Base-by-base conservation (phyloP, 2,888 invertebrate species). In the Latrodectus hesperus region DNA sequence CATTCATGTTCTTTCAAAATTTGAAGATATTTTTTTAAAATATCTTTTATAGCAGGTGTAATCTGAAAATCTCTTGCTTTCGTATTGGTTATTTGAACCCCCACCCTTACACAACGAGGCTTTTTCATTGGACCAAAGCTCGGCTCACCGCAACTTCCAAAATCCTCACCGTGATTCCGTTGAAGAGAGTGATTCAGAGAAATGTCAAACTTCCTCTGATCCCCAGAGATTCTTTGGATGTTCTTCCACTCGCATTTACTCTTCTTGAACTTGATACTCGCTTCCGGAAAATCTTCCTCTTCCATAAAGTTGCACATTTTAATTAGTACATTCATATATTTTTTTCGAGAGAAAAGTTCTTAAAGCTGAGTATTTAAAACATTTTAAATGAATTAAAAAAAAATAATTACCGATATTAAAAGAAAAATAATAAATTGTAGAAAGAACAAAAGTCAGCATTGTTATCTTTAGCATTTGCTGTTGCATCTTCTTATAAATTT, bases 121-220 rank as follows among this genome's bases (percentile, higher is more conserved):
- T 26, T 77, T 77, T 68, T 81, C 81, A 87, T 87, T 87, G 86
- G 86, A 71, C 81, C 55, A 14, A 55, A 72, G 55, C 52, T 60
- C n/a, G 9, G 38, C 76, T 64, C 55, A 12, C 53, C n/a, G 49
- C 81, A 72, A 67, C 76, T 72, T 70, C 74, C 74, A 73, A 76
- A 81, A 81, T 73, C 81, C 76, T 77, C 86, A 65, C 73, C 49
- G 72, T 81, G 76, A 72, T 81, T 81, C 76, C 73, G 12, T n/a
- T 11, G 60, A 60, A 3, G 60, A 60, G 60, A 60, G 10, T 67
- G 38, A 67, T 55, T 72, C 78, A 70, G 53, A 38, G 52, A 79
- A 76, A 76, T 72, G 79, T 75, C 74, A 76, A 71, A 86, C 80
- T 76, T 70, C 74, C 38, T 64, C 51, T 9, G 22, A 49, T 22